Evolutionary conservation across 2,888 invertebrate genomes (phyloP), one percentile per base, ranked within the genome.

Genomic region (Parnassius orleans): DNA sequence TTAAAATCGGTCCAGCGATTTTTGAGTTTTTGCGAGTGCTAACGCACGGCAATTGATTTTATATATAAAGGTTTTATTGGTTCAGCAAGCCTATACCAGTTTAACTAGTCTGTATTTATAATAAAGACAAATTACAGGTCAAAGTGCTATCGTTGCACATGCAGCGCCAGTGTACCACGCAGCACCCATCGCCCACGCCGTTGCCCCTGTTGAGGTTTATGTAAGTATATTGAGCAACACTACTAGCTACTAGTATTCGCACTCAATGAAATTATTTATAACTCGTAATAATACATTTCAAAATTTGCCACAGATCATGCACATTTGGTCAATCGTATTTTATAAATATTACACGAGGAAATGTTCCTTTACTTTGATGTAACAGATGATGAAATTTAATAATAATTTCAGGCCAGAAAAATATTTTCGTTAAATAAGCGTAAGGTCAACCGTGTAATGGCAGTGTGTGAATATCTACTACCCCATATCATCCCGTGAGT

Each of bases 171-270:
- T 83, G 44, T 68, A 76, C 63, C 81, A 76, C 64, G 80, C 86
- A 46, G 77, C 57, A 12, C 71, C 79, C 69, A 65, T 69, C 74
- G 68, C 73, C 59, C 87, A 90, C 80, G 87, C 87, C 65, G 86
- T 86, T 66, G 91, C 91, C 76, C 91, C 92, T 78, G 89, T 89
- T 80, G 92, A 92, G 70, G 74, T 92, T 72, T 92, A 92, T 85
- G 92, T 92, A 68, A 86, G 92, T 83, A 10, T 46, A 51, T 61
- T 54, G 51, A 43, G 19, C 50, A 53, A 62, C 48, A 53, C 14
- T 47, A 47, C 12, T 55, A 2, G 44, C 54, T 46, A n/a, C 41
- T 48, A 54, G 42, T 11, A 33, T 7, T 33, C 19, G 46, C 11
- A 50, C 50, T 55, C 50, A 60, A 50, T 47, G 48, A 10, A 46